Conservation (phyloP, 2,113 vertebrate species). For the Dicrurus megarhynchus region DNA sequence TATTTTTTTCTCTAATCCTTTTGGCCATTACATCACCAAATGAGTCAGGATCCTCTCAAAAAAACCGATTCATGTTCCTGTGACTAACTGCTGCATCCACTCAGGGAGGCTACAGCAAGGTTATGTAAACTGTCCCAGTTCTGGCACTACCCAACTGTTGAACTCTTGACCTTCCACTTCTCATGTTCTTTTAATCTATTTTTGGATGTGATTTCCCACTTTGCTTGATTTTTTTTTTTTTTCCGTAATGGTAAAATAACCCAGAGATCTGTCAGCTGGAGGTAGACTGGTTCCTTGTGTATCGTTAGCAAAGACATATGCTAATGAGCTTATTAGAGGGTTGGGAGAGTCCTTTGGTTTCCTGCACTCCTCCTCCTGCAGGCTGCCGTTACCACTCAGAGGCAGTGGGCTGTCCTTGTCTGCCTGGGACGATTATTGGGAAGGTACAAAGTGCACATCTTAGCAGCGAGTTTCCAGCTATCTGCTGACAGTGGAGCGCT, state of each 20-base stretch:
- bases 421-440: neutral
- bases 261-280: neutral
- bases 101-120: slow-evolving; percentile 15
- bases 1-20: neutral
- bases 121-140: slow-evolving; percentile 32
- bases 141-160: slow-evolving; percentile 37
- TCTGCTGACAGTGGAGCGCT: neutral
- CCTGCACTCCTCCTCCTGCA: neutral
- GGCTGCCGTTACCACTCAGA: neutral
- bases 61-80: neutral
- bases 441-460: neutral
- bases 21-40: neutral
- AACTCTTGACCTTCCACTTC: slow-evolving; percentile 22
- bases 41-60: slow-evolving; percentile 44
- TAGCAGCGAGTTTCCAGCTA: neutral
- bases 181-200: slow-evolving; percentile 27
- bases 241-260: neutral
- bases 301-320: neutral
- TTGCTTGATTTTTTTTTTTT: neutral
- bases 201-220: neutral
- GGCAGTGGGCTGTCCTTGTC: neutral
- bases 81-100: slow-evolving; percentile 26
- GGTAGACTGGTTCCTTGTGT: neutral
- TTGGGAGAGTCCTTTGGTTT: neutral
- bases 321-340: neutral